A percentile compares a stretch with the other conserved stretches of the same genome.
Conservation (phyloP, 2,888 invertebrate genomes). For the Tenthredo distinguenda region DNA sequence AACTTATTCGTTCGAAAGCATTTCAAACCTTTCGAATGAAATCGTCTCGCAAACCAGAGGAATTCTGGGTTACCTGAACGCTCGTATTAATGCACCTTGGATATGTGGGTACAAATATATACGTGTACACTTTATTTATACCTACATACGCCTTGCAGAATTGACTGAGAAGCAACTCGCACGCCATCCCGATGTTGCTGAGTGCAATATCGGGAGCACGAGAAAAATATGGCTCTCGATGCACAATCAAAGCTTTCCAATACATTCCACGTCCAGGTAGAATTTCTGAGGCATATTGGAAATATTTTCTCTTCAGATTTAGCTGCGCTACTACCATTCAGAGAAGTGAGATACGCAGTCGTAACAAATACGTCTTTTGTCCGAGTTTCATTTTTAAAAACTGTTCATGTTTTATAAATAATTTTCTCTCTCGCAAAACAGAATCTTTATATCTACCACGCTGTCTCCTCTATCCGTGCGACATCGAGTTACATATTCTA, state of each 20-base stretch:
- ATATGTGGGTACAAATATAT: background rate
- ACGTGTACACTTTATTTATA: background rate
- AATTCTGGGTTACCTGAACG: slow-evolving; percentile 27
- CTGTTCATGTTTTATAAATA: background rate
- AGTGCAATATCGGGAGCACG: slow-evolving; percentile 68
- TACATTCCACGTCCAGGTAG: slow-evolving; percentile 70
- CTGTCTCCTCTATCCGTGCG: background rate
- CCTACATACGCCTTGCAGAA: slow-evolving; percentile 3
- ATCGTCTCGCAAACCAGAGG: slow-evolving; percentile 18
- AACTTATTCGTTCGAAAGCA: slow-evolving; percentile 37
- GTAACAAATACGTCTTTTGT: background rate
- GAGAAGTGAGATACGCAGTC: background rate
- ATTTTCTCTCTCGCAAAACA: background rate
- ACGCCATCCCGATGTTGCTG: slow-evolving; percentile 22
- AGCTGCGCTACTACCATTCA: background rate
- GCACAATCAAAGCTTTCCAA: slow-evolving; percentile 75
- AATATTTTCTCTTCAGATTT: slow-evolving; percentile 25
- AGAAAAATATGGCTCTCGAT: slow-evolving; percentile 72
- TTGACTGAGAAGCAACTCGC: slow-evolving; percentile 31
- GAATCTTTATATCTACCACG: background rate
- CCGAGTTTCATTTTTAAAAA: background rate
- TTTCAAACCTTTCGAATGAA: slow-evolving; percentile 41
- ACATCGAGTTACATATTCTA: background rate
- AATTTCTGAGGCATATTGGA: slow-evolving; percentile 34
- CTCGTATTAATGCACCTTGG: background rate